A percentile compares a stretch with the other conserved stretches of the same genome.
Conservation (phyloP, 2,888 invertebrate species). For the Cephonodes hylas region DNA sequence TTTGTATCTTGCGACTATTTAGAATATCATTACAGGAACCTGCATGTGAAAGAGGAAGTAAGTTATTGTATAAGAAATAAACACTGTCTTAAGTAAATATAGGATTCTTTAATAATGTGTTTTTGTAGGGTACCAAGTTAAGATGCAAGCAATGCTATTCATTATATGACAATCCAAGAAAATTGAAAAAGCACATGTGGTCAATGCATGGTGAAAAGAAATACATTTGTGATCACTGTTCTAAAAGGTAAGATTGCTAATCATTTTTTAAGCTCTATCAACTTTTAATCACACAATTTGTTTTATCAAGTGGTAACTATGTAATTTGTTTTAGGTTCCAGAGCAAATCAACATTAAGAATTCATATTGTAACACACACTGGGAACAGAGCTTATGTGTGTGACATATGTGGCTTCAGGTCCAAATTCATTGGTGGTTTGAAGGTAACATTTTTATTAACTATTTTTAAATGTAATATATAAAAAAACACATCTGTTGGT, state of each 20-base stretch:
- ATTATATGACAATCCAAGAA: constrained; percentile 32
- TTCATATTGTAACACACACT: constrained; percentile 41
- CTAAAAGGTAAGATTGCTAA: constrained; percentile 43
- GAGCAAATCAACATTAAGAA: constrained; percentile 31
- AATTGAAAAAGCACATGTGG: constrained; percentile 37
- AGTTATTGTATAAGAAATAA: constrained; percentile 17
- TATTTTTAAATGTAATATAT: not conserved
- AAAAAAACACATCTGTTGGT: no score
- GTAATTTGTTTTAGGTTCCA: constrained; percentile 36
- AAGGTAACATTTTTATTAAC: constrained; percentile 30
- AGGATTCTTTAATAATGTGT: not conserved
- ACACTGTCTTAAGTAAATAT: not conserved
- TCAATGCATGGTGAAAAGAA: constrained; percentile 32
- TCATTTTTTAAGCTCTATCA: not conserved
- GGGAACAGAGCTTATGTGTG: constrained; percentile 36
- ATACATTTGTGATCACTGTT: constrained; percentile 53
- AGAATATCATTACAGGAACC: constrained; percentile 51
- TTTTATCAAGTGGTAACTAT: not conserved
- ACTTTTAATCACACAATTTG: not conserved
- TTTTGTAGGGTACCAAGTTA: constrained; percentile 39
- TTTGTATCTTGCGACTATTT: constrained; percentile 30
- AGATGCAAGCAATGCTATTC: constrained; percentile 43
- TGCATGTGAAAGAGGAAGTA: constrained; percentile 48
- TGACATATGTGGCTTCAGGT: constrained; percentile 46
- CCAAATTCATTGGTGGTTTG: constrained; percentile 36